A percentile compares a stretch with the other conserved stretches of the same genome.
phyloP scores from a whole-genome alignment of 2,113 vertebrate genomes.

The Cyprinodon variegatus region DNA sequence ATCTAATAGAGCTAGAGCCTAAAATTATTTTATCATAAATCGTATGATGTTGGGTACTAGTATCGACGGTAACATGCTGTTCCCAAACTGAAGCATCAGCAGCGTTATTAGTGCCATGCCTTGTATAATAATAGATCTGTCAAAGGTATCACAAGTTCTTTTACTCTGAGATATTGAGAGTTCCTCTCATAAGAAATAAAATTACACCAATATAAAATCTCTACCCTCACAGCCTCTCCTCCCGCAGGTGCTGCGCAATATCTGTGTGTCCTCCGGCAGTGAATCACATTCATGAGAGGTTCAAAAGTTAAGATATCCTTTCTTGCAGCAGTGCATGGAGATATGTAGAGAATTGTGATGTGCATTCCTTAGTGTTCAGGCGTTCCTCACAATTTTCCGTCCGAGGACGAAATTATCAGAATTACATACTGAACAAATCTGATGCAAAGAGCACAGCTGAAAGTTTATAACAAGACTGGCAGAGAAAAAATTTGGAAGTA shows the following conservation, averaged over 20 bases:
- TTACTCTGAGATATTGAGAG: constrained; percentile 2
- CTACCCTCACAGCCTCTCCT: not conserved
- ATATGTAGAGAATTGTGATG: not conserved
- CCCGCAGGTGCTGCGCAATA: not conserved
- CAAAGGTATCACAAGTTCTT: constrained; percentile 18
- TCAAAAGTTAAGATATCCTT: not conserved
- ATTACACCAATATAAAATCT: not conserved
- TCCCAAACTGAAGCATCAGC: not conserved
- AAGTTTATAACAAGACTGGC: not conserved
- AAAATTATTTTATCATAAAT: not conserved
- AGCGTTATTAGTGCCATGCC: not conserved
- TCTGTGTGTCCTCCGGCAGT: not conserved
- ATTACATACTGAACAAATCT: not conserved
- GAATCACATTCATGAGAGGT: not conserved
- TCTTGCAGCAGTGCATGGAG: not conserved
- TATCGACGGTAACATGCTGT: not conserved
- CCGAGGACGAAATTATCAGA: too few species aligned
- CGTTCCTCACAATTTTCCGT: not conserved
- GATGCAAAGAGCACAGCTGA: not conserved
- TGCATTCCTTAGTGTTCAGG: not conserved
- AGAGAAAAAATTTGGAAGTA: not conserved
- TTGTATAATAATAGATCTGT: not conserved
- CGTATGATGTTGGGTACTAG: not conserved
- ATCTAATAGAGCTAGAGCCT: not conserved
- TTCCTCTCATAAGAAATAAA: not conserved